Percentiles rank a stretch among this genome's conserved stretches.
Conservation (phyloP, 2,888 invertebrate species). For the Microplitis deprimator region DNA sequence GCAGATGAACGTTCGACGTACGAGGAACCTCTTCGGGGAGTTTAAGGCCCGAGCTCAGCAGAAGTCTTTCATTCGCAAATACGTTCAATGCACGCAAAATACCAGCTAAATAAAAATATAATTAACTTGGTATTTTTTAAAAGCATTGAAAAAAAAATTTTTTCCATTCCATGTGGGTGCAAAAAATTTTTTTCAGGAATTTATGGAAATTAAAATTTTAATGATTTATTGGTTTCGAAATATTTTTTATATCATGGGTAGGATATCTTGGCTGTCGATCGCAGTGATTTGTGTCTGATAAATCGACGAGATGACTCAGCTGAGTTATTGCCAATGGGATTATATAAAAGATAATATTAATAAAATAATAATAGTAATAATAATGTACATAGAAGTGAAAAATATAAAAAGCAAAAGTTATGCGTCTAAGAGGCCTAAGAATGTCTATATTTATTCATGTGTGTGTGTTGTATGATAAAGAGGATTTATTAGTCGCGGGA, state of each 20-base stretch:
- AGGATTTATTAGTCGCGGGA: slow-evolving; percentile 40
- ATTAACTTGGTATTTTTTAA: not conserved
- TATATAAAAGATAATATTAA: not conserved
- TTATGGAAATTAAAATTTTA: not conserved
- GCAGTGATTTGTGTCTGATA: slow-evolving; percentile 36
- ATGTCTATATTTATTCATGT: too few species aligned
- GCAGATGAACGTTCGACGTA: slow-evolving; percentile 25
- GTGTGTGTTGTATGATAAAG: slow-evolving; percentile 15
- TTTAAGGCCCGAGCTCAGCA: not conserved
- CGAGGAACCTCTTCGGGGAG: slow-evolving; percentile 55
- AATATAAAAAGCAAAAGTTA: not conserved
- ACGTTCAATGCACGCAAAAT: slow-evolving; percentile 27
- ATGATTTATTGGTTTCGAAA: slow-evolving; percentile 12
- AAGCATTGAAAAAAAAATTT: not conserved
- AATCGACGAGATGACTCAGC: slow-evolving; percentile 33
- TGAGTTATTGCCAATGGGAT: not conserved
- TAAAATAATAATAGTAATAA: not conserved
- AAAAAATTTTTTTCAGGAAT: too few species aligned
- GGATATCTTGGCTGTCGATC: slow-evolving; percentile 15
- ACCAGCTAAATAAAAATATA: slow-evolving; percentile 9
- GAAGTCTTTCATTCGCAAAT: slow-evolving; percentile 14
- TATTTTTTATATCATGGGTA: slow-evolving; percentile 18
- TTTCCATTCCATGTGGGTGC: not conserved
- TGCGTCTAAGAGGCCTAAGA: not conserved
- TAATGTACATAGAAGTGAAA: not conserved